Evolutionary conservation across 2,797 vertebrate genomes (phyloP).

Genomic region (Oryzias sinensis): DNA sequence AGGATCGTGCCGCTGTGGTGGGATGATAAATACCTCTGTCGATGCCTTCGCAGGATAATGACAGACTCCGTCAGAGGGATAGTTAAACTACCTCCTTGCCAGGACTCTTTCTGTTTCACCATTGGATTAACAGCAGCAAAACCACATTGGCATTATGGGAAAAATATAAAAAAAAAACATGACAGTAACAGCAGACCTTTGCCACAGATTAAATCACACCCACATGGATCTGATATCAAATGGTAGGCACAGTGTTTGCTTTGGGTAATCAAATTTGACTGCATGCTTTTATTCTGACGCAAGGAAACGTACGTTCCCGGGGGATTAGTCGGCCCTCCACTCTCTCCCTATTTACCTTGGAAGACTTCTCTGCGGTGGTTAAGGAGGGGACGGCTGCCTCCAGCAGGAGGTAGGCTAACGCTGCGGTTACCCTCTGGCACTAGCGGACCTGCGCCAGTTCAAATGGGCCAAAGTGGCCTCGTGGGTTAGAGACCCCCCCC

Average conservation of each 20-base stretch:
- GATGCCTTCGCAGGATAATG: conserved; percentile 69
- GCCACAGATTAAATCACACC: conserved; percentile 62
- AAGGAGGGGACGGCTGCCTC: conserved; percentile 54
- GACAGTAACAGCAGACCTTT: conserved; percentile 50
- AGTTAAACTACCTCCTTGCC: conserved; percentile 65
- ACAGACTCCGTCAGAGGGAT: conserved; percentile 56
- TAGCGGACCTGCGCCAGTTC: conserved; percentile 35
- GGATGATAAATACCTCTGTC: conserved; percentile 69
- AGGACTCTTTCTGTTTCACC: conserved; percentile 12
- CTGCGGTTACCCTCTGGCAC: conserved; percentile 57
- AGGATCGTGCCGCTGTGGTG: conserved; percentile 64
- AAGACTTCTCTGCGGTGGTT: conserved; percentile 57
- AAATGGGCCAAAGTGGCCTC: conserved; percentile 49
- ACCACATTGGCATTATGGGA: conserved; percentile 55
- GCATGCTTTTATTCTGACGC: conserved; percentile 67
- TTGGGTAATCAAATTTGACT: conserved; percentile 72
- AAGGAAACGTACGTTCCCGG: conserved; percentile 52
- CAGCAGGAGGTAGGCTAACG: conserved; percentile 76
- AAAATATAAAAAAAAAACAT: conserved; percentile 64
- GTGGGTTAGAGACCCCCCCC: conserved; percentile 6
- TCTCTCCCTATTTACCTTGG: conserved; percentile 68
- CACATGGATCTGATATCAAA: conserved; percentile 60
- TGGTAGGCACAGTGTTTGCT: conserved; percentile 62
- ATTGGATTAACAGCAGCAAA: conserved; percentile 60
- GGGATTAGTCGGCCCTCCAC: conserved; percentile 62